Evolutionary conservation across 2,113 vertebrate genomes (phyloP), one percentile per base, ranked within the genome.

Genomic region (Lophius piscatorius): DNA sequence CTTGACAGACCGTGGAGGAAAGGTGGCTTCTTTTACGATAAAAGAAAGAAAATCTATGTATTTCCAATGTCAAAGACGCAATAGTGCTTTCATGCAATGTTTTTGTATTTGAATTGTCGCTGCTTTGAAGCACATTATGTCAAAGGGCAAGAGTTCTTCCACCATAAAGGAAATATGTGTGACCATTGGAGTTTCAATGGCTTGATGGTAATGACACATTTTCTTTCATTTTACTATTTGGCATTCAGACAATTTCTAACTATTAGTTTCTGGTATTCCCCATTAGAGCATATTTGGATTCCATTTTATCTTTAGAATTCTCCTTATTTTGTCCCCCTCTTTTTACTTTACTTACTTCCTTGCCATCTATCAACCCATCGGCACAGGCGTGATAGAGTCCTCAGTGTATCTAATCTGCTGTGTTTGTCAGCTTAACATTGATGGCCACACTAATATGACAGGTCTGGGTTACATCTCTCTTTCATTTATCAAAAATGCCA

Each of bases 361-460:
- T 66, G 49, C 38, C 56, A 29, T 51, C 40, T 33, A 10, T 77
- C 44, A 63, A 26, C 28, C 48, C 39, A 66, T 64, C 23, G 0
- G 22, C 29, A 18, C 49, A 12, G 48, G 34, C 13, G 11, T 35
- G 58, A 71, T 71, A 29, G 57, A 73, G 65, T 67, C 58, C 35
- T 58, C 46, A 68, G 55, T 74, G 66, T 56, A 63, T 70, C 47
- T 5, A 61, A 41, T 41, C 68, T 70, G 59, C 60, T 68, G 18
- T 36, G 39, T 57, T 44, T 67, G 82, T 85, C 83, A 74, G 62
- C 74, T 82, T 84, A 79, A 75, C 70, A 45, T 49, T 83, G 78
- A 82, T 48, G 62, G 57, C 50, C 68, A 63, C 56, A 35, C 58
- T 82, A 86, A 79, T 84, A 59, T 80, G 76, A 64, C 78, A 64